Conservation (phyloP, 1,140 invertebrate species). For the Panulirus ornatus region DNA sequence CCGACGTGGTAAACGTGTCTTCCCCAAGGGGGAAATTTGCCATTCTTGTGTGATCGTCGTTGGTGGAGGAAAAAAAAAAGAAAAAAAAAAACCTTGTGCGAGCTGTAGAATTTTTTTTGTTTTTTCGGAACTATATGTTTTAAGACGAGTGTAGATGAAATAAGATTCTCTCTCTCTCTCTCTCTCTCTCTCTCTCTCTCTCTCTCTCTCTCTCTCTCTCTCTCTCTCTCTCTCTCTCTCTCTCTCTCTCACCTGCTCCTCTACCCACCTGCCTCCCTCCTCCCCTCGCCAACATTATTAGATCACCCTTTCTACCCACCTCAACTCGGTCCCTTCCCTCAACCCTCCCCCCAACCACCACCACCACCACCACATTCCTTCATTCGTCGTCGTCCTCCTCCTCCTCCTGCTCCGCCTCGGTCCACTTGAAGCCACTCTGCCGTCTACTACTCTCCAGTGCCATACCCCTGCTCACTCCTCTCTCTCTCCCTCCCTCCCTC, state of each 20-base stretch:
- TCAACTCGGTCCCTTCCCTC: not conserved
- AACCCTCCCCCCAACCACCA: not conserved
- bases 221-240: not conserved
- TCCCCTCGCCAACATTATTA: not conserved
- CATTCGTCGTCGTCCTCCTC: not conserved
- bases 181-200: not conserved
- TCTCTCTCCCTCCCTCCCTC: not conserved
- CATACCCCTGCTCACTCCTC: not conserved
- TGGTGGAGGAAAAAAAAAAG: too few species aligned
- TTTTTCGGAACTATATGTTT: too few species aligned
- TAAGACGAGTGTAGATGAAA: too few species aligned
- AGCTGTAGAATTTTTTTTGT: too few species aligned
- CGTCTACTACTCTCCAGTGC: not conserved
- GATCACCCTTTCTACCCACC: too few species aligned
- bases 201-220: not conserved
- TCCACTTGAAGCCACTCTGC: not conserved
- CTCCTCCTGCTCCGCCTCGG: not conserved
- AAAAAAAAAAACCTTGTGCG: too few species aligned
- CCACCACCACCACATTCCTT: not conserved
- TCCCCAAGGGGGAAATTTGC: too few species aligned
- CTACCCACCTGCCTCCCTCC: not conserved
- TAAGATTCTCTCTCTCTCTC: not conserved
- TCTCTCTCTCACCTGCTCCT: not conserved
- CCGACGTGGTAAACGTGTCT: too few species aligned
- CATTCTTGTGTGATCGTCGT: too few species aligned